Conservation (phyloP, 2,797 vertebrate genomes). For the Pristis pectinata region DNA sequence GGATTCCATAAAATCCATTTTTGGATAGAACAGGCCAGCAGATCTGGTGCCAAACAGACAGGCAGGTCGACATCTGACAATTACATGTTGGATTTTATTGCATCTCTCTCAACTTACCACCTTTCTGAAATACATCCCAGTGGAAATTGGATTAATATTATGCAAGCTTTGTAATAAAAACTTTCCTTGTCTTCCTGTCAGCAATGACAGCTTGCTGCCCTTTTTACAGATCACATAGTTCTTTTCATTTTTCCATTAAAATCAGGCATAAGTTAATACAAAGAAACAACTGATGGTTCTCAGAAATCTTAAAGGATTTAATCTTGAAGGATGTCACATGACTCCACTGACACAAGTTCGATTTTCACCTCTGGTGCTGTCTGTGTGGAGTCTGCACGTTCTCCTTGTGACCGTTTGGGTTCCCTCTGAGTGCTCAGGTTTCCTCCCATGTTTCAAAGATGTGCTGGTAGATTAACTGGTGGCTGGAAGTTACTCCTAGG, state of each 20-base stretch:
- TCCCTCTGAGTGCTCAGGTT: too few relatives aligned
- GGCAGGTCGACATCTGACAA: conserved; percentile 79
- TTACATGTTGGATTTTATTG: conserved; percentile 78
- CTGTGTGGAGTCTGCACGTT: too few relatives aligned
- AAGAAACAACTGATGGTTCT: background rate
- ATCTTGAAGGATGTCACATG: too few relatives aligned
- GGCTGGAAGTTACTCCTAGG: too few relatives aligned
- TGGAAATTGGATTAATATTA: conserved; percentile 1
- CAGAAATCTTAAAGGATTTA: background rate
- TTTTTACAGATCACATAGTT: background rate
- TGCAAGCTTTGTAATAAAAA: background rate
- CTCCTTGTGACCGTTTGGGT: too few relatives aligned
- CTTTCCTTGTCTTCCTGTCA: background rate
- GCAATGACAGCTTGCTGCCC: background rate
- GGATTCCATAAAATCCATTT: conserved; percentile 61
- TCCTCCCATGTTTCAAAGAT: too few relatives aligned
- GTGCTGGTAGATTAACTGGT: too few relatives aligned
- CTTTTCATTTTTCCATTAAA: background rate
- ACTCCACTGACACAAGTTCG: too few relatives aligned
- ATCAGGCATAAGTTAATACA: background rate
- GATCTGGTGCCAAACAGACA: conserved; percentile 73
- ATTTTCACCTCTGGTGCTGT: too few relatives aligned
- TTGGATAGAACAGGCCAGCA: conserved; percentile 73
- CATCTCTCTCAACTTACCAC: conserved; percentile 52
- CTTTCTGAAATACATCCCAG: background rate